These are phyloP conservation scores for Turdus rufiventris DNA, from an alignment of 2,113 vertebrate species.

Conservation along the genomic window DNA sequence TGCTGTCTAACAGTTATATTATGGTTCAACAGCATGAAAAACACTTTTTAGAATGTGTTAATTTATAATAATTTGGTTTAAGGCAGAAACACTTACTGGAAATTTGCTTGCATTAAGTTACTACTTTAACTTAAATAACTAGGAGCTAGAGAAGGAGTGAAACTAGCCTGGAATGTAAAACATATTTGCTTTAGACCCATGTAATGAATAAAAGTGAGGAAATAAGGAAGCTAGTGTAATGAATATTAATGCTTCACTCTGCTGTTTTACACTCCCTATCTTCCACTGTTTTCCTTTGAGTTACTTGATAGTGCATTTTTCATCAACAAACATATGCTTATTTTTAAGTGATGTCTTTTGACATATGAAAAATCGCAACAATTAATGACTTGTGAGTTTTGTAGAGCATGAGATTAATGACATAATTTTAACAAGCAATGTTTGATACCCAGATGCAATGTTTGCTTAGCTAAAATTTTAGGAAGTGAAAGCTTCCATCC, in stretches of 20 bases:
- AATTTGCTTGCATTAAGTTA: constrained; percentile 29
- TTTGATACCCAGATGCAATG: neutral
- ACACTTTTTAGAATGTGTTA: neutral
- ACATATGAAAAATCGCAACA: neutral
- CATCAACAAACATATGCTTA: neutral
- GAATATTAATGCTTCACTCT: neutral
- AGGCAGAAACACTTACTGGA: constrained; percentile 1
- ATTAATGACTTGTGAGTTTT: neutral
- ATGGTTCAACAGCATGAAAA: neutral
- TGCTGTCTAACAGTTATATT: neutral
- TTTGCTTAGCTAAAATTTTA: neutral
- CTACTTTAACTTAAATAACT: constrained; percentile 34
- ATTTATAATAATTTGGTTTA: constrained; percentile 13
- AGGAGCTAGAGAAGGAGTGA: neutral
- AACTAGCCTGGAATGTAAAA: constrained; percentile 8
- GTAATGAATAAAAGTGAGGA: constrained; percentile 18
- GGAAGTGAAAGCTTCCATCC: neutral
- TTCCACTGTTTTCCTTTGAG: neutral
- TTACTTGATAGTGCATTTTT: neutral
- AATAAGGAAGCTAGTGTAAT: neutral
- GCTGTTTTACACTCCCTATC: neutral
- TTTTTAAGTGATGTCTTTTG: neutral
- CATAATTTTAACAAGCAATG: neutral
- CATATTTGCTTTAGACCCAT: neutral
- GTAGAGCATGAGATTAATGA: neutral